Evolutionary conservation across 2,888 invertebrate genomes (phyloP), one percentile per base, ranked within the genome.

Genomic region (Baronia brevicornis): DNA sequence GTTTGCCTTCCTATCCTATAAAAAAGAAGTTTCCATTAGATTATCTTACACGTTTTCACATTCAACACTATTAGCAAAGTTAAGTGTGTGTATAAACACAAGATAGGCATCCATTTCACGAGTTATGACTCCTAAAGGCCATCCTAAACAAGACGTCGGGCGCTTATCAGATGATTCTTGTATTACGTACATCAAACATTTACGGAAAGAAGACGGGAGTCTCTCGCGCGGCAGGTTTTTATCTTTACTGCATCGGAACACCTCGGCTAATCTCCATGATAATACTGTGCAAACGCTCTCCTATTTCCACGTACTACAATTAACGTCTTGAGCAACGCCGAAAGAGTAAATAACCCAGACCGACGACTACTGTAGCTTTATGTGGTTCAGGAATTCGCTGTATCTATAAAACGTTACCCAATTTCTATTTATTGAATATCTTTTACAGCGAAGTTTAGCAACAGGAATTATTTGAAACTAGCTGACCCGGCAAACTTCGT

Each of bases 201-300:
- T 60, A 60, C 57, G 60, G 54, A 56, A 58, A 46, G 49, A 60
- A 61, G 55, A 53, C 56, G 49, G 55, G 53, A 56, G 62, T 48
- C 39, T 39, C 41, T 34, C 12, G 26, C 22, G 43, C 47, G 39
- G 36, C 29, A n/a, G 23, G 31, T 17, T 41, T 46, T 51, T 59
- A 67, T 67, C 67, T 67, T 63, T 61, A 64, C 59, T 52, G 54
- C 49, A 47, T 44, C 51, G 47, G 39, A 36, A 50, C 54, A 38
- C 44, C 44, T 41, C 40, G 52, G 62, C 58, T 67, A 65, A 68
- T 66, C 47, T 45, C 36, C 26, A 15, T 40, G 44, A 43, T 43
- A 41, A 36, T 40, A 17, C 31, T 35, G 38, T 36, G 43, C 39
- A 35, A 35, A 30, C 35, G 30, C 7, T 5, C 15, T 28, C 22